Evolutionary conservation across 1,140 invertebrate species (phyloP), one percentile per base, ranked within the genome.

Genomic region (Aphis gossypii): DNA sequence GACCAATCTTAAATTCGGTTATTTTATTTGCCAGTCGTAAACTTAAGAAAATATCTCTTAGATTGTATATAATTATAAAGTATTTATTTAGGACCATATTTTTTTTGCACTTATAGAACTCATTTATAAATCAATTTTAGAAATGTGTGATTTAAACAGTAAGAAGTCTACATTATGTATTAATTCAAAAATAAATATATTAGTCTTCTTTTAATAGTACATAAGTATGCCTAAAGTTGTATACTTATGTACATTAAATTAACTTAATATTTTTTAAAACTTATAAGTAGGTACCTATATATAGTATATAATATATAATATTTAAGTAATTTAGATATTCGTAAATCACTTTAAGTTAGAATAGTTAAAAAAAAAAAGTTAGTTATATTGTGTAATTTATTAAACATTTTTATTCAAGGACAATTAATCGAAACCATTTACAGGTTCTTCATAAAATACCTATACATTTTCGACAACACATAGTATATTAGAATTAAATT

Each of bases 351-450:
- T 76, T 3, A n/a, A 76, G 30, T 76, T n/a, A n/a, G n/a, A 76
- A 76, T 76, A n/a, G n/a, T n/a, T n/a, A n/a, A n/a, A n/a, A n/a
- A n/a, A n/a, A n/a, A n/a, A n/a, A n/a, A n/a, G n/a, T n/a, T n/a
- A n/a, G n/a, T n/a, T n/a, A 76, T 14, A 35, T 76, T 76, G 60
- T 76, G 38, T 41, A 41, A 83, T 83, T 83, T 41, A 41, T 38
- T 41, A 46, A 86, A 86, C 41, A 86, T 86, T 30, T 46, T 86
- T 86, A 44, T 86, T 86, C 84, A 86, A 86, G 84, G 84, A n/a
- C 44, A 44, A 86, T 86, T 44, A 14, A 76, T n/a, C n/a, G n/a
- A 76, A n/a, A 76, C n/a, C 30, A n/a, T 76, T 76, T 76, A 76
- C 60, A 68, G 14, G 60, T 76, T 76, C 60, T 21, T 76, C 60